phyloP scores from a whole-genome alignment of 2,113 vertebrate species.

The Lipophrys pholis region DNA sequence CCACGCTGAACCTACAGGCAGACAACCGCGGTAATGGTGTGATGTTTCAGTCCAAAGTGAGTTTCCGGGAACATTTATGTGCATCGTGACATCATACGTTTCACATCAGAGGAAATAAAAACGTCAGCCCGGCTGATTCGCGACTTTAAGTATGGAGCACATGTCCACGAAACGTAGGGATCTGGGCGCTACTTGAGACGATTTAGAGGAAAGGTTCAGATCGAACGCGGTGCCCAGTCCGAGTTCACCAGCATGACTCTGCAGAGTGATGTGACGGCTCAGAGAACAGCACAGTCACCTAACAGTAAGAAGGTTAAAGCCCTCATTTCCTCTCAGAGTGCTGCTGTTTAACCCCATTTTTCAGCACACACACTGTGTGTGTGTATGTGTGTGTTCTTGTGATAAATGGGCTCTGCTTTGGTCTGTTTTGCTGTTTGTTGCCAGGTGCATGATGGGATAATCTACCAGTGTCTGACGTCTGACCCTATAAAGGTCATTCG shows the following conservation, averaged over 20 bases:
- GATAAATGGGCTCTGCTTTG: not conserved
- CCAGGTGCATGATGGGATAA: constrained; percentile 18
- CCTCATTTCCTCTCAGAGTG: not conserved
- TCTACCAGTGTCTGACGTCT: not conserved
- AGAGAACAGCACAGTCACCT: not conserved
- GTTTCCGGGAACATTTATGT: not conserved
- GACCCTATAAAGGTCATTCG: not conserved
- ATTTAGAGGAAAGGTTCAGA: not conserved
- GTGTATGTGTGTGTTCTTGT: too few relatives aligned
- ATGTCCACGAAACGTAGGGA: not conserved
- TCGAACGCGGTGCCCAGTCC: not conserved
- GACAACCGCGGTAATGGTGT: constrained; percentile 7
- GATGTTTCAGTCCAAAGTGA: constrained; percentile 18
- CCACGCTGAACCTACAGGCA: not conserved
- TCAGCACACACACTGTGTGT: not conserved
- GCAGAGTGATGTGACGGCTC: not conserved
- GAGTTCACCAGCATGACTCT: not conserved
- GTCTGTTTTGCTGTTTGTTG: not conserved
- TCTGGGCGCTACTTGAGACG: not conserved
- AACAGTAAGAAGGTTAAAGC: not conserved
- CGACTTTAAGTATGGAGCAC: too few relatives aligned
- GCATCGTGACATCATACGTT: not conserved
- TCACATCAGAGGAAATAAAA: not conserved
- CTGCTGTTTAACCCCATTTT: not conserved
- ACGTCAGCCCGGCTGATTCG: not conserved